Evolutionary conservation across 2,888 invertebrate species (phyloP).

Genomic region (Troglohyphantes excavatus): DNA sequence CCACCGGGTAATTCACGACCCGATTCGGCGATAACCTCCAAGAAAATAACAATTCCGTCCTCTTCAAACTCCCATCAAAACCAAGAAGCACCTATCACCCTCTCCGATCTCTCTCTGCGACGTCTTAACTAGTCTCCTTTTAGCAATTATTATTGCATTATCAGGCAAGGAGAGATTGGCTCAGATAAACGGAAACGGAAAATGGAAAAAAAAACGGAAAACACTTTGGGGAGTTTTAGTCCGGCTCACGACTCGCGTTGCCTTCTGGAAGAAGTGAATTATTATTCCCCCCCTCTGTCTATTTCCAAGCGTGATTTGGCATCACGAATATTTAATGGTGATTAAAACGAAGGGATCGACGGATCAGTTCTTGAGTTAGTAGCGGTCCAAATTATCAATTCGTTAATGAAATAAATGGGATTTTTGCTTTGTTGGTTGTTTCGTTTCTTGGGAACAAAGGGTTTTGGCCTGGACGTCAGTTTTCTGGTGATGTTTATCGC

Average conservation of each 20-base stretch:
- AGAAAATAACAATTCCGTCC: not conserved
- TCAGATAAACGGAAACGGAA: constrained; percentile 12
- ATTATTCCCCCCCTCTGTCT: constrained; percentile 41
- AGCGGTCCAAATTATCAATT: constrained; percentile 16
- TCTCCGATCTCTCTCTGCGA: constrained; percentile 41
- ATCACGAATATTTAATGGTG: constrained; percentile 72
- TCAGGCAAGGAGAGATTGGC: constrained; percentile 44
- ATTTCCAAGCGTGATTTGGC: constrained; percentile 46
- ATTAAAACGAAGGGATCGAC: constrained; percentile 53
- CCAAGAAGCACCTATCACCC: constrained; percentile 40
- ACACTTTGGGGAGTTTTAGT: constrained; percentile 41
- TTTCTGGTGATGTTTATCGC: not conserved
- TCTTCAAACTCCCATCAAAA: constrained; percentile 49
- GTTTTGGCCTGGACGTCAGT: not conserved
- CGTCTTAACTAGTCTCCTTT: constrained; percentile 70
- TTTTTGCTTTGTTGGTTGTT: not conserved
- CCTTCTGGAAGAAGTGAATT: constrained; percentile 30
- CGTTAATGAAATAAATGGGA: constrained; percentile 62
- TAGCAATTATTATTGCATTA: constrained; percentile 71
- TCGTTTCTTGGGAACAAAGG: constrained; percentile 8
- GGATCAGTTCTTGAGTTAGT: not conserved
- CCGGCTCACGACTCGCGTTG: constrained; percentile 54
- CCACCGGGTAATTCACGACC: constrained; percentile 55
- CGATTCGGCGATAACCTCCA: constrained; percentile 21
- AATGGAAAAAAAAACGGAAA: constrained; percentile 18